Percentiles rank a stretch among this genome's conserved stretches.
Conservation (phyloP, 1,140 invertebrate species). For the Ostrea edulis region DNA sequence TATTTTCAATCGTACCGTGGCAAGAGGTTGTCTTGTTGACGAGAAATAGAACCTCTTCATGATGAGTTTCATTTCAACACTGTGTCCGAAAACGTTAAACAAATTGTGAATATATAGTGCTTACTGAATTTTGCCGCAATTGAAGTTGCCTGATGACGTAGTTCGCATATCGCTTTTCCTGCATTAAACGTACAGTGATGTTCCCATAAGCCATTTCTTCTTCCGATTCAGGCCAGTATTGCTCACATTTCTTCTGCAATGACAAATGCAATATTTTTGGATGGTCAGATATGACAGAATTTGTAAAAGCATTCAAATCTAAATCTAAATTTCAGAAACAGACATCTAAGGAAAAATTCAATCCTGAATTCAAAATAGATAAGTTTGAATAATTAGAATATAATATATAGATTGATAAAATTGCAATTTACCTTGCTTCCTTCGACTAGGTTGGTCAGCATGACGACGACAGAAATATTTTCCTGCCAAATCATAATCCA, state of each 20-base stretch:
- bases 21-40: no score
- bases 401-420: background rate
- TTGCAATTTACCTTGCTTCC: conserved; percentile 55
- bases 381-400: background rate
- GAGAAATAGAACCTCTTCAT: no score
- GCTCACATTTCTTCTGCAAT: conserved; percentile 21
- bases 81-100: background rate
- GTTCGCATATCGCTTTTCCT: background rate
- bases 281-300: background rate
- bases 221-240: conserved; percentile 25
- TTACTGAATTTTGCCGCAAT: background rate
- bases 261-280: background rate
- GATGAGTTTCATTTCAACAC: no score
- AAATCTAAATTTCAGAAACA: no score
- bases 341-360: background rate
- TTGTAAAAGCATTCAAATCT: no score
- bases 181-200: background rate
- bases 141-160: conserved; percentile 15
- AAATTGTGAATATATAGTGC: background rate
- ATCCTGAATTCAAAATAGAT: background rate
- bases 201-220: background rate
- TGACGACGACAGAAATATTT: conserved; percentile 55
- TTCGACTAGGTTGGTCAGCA: conserved; percentile 65
- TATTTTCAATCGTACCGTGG: no score
- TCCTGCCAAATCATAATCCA: conserved; percentile 70